Percentiles rank a stretch among this genome's conserved stretches.
phyloP scores from a whole-genome alignment of 2,888 invertebrate species.

The Caenorhabditis wallacei region DNA sequence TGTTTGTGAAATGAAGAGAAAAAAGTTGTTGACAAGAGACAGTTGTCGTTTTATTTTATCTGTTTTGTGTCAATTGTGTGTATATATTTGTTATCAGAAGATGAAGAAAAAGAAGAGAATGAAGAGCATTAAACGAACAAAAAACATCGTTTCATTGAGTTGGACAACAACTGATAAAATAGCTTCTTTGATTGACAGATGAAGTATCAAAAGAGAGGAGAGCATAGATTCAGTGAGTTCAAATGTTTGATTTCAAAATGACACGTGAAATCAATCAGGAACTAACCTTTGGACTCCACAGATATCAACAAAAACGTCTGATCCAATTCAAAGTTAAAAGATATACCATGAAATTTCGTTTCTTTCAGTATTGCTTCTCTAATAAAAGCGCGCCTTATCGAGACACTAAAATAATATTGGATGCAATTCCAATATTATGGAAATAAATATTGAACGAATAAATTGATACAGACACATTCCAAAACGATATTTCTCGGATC shows the following conservation, averaged over 20 bases:
- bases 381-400: no score
- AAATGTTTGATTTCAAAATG: background rate
- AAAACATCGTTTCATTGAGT: conserved; percentile 32
- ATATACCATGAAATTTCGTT: no score
- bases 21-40: conserved; percentile 35
- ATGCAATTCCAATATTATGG: no score
- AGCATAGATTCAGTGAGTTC: conserved; percentile 6
- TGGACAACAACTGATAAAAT: conserved; percentile 22
- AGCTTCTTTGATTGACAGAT: conserved; percentile 27
- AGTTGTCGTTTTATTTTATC: conserved; percentile 42
- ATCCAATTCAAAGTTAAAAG: no score
- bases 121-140: conserved; percentile 17
- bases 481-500: no score
- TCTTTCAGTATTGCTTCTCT: no score
- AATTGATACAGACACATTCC: no score
- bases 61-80: conserved; percentile 1
- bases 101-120: background rate
- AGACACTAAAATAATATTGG: no score
- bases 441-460: no score
- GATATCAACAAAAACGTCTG: no score
- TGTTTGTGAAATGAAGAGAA: conserved; percentile 2
- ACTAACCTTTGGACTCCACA: background rate
- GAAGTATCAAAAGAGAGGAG: conserved; percentile 1
- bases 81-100: conserved; percentile 51
- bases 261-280: background rate